phyloP scores from a whole-genome alignment of 2,113 vertebrate genomes.

The Perca fluviatilis region DNA sequence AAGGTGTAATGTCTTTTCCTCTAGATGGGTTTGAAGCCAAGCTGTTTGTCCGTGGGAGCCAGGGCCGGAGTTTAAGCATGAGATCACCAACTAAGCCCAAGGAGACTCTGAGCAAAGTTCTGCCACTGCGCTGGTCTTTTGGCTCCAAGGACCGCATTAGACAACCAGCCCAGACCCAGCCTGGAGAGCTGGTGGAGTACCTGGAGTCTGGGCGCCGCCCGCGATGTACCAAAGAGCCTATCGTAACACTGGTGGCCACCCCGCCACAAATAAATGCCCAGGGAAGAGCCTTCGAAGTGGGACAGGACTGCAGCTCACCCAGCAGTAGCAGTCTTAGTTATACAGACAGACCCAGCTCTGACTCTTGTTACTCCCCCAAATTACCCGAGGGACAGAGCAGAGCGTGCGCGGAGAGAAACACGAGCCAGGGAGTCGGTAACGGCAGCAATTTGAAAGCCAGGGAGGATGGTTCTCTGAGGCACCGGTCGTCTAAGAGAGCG shows the following conservation, averaged over 20 bases:
- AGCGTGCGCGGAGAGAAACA: conserved; percentile 54
- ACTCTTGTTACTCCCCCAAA: conserved; percentile 59
- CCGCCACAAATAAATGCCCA: conserved; percentile 68
- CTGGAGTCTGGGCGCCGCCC: conserved; percentile 91
- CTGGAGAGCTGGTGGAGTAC: conserved; percentile 90
- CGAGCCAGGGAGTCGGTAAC: conserved; percentile 40
- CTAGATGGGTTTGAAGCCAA: conserved; percentile 83
- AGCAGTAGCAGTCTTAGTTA: conserved; percentile 69
- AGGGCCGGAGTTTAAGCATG: conserved; percentile 88
- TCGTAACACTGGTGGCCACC: conserved; percentile 82
- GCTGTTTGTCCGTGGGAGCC: conserved; percentile 79
- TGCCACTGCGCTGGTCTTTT: conserved; percentile 90
- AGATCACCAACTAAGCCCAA: conserved; percentile 81
- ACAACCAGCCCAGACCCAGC: conserved; percentile 45
- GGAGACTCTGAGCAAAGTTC: conserved; percentile 80
- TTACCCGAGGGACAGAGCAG: conserved; percentile 74
- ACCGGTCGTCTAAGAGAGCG: conserved; percentile 76
- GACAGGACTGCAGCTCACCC: conserved; percentile 66
- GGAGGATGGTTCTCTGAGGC: conserved; percentile 76
- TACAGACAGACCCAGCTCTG: conserved; percentile 47
- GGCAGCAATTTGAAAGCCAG: conserved; percentile 55
- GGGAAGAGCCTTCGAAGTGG: conserved; percentile 29
- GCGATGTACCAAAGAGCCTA: conserved; percentile 88
- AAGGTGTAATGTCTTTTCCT: conserved; percentile 3
- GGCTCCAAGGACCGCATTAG: conserved; percentile 82